These are phyloP conservation scores for Astyanax mexicanus DNA, from an alignment of 2,797 vertebrate genomes.

Conservation along the genomic window DNA sequence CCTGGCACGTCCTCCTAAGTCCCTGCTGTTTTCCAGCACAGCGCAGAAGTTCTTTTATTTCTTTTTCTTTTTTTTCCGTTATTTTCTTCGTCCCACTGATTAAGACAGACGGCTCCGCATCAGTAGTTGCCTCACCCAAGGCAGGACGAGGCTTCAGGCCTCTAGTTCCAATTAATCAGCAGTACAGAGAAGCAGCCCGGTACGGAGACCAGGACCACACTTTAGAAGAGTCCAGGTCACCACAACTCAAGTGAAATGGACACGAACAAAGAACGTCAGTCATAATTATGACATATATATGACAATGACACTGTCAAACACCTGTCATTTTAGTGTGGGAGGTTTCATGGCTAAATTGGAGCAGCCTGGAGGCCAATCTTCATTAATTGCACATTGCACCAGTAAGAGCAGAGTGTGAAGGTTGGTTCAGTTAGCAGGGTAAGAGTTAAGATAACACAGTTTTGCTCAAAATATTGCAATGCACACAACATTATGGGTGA, in stretches of 20 bases:
- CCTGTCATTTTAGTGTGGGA: no score
- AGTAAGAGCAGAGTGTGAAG: no score
- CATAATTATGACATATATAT: not conserved
- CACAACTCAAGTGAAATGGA: not conserved
- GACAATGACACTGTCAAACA: no score
- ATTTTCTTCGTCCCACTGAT: no score
- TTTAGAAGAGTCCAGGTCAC: not conserved
- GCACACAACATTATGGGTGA: no score
- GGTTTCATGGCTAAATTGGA: no score
- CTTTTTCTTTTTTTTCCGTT: not conserved
- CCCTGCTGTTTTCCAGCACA: not conserved
- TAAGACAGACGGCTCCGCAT: not conserved
- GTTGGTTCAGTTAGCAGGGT: no score
- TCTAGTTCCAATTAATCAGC: not conserved
- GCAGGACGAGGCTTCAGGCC: not conserved
- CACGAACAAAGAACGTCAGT: not conserved
- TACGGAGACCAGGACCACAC: not conserved
- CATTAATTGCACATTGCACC: no score
- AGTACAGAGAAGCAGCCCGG: not conserved
- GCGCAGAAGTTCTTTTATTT: not conserved
- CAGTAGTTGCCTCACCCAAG: not conserved
- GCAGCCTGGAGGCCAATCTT: no score
- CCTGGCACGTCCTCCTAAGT: not conserved
- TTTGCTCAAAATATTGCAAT: no score
- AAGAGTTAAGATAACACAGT: no score